phyloP scores from a whole-genome alignment of 2,797 vertebrate species.

The Perodicticus potto region DNA sequence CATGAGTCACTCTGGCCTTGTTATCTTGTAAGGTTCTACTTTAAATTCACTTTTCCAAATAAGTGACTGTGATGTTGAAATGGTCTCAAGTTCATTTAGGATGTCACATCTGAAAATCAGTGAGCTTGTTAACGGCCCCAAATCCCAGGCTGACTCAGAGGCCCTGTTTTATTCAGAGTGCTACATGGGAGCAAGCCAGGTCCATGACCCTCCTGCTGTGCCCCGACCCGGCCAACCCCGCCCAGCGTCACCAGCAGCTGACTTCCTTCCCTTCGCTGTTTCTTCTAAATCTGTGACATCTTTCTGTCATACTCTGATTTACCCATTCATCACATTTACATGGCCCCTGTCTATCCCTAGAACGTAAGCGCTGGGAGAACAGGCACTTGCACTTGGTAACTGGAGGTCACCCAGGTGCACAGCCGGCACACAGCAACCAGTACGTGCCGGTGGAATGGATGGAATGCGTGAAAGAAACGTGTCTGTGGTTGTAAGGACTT shows the following conservation, averaged over 20 bases:
- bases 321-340: rapidly evolving
- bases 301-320: no score
- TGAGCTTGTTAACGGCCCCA: not conserved
- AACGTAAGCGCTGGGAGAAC: no score
- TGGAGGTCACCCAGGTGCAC: no score
- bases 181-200: rapidly evolving
- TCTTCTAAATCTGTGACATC: not conserved
- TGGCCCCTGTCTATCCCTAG: not conserved
- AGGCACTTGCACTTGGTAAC: not conserved
- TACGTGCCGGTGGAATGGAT: not conserved
- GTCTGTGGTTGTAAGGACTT: not conserved
- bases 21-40: not conserved
- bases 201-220: rapidly evolving
- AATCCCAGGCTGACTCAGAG: not conserved
- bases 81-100: not conserved
- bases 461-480: not conserved
- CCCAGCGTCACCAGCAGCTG: not conserved
- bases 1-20: not conserved
- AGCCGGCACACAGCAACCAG: not conserved
- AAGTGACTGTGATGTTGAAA: not conserved
- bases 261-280: not conserved
- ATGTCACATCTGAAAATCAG: not conserved
- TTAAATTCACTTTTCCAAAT: not conserved
- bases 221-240: rapidly evolving
- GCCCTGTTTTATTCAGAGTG: not conserved